phyloP scores from a whole-genome alignment of 2,113 vertebrate species.

The Cryptomyrus ogoouensis region DNA sequence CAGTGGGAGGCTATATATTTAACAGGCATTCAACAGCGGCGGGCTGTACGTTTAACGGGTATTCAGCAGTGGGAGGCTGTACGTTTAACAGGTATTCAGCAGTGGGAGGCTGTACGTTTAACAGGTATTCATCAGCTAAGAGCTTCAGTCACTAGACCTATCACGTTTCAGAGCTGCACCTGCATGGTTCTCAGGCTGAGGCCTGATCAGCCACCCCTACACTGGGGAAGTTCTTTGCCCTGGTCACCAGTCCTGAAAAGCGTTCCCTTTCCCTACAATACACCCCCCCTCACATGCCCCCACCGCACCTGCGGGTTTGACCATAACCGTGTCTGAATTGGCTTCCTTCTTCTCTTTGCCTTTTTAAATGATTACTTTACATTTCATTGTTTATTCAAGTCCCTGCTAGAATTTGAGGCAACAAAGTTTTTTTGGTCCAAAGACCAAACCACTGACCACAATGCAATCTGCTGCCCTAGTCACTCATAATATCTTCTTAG shows the following conservation, averaged over 20 bases:
- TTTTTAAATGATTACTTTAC: background rate
- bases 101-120: no score
- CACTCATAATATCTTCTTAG: constrained; percentile 18
- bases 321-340: background rate
- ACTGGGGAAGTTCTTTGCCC: background rate
- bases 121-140: background rate
- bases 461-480: constrained; percentile 27
- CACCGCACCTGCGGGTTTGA: background rate
- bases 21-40: background rate
- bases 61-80: background rate
- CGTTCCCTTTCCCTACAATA: no score
- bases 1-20: no score
- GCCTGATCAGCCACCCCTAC: background rate
- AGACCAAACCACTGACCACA: background rate
- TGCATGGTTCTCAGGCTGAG: constrained; percentile 36
- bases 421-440: background rate
- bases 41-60: background rate
- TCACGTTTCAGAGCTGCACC: constrained; percentile 39
- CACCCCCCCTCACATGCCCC: background rate
- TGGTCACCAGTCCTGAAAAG: background rate
- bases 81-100: background rate
- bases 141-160: background rate
- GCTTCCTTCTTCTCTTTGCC: background rate
- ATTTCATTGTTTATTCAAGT: background rate
- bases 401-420: background rate